Percentiles rank a stretch among this genome's conserved stretches.
Evolutionary conservation across 2,888 invertebrate genomes (phyloP).

Genomic region (Urechis unicinctus): DNA sequence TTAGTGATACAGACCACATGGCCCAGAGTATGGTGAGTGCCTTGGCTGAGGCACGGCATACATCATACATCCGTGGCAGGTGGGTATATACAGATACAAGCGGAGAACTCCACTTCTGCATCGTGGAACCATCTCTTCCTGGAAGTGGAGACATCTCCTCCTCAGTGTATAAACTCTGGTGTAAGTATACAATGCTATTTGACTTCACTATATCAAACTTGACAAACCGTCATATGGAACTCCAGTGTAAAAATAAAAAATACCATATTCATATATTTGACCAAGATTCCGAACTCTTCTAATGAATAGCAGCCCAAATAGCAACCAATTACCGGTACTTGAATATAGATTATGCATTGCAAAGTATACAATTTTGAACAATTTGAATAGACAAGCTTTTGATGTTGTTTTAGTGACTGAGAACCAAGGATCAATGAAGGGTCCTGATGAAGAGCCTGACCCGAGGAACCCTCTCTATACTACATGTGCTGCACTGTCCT

Average conservation of each 20-base stretch:
- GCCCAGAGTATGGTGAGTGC: slow-evolving; percentile 50
- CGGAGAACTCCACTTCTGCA: slow-evolving; percentile 66
- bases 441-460: slow-evolving; percentile 18
- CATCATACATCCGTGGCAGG: slow-evolving; percentile 69
- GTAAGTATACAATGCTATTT: slow-evolving; percentile 52
- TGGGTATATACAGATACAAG: slow-evolving; percentile 67
- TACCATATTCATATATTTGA: no score
- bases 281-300: no score
- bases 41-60: slow-evolving; percentile 69
- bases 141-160: slow-evolving; percentile 80
- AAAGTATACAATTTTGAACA: no score
- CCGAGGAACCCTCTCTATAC: slow-evolving; percentile 65
- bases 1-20: slow-evolving; percentile 32
- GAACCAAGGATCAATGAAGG: slow-evolving; percentile 14
- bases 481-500: slow-evolving; percentile 74
- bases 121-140: slow-evolving; percentile 78
- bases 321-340: no score
- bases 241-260: no score
- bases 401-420: slow-evolving; percentile 13
- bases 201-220: neutral
- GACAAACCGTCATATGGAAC: neutral
- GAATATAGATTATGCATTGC: no score
- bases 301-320: no score
- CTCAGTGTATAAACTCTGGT: slow-evolving; percentile 70
- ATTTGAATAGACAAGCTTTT: no score